These are phyloP conservation scores for Neopipo cinnamomea DNA, from an alignment of 2,113 vertebrate genomes.

Conservation along the genomic window DNA sequence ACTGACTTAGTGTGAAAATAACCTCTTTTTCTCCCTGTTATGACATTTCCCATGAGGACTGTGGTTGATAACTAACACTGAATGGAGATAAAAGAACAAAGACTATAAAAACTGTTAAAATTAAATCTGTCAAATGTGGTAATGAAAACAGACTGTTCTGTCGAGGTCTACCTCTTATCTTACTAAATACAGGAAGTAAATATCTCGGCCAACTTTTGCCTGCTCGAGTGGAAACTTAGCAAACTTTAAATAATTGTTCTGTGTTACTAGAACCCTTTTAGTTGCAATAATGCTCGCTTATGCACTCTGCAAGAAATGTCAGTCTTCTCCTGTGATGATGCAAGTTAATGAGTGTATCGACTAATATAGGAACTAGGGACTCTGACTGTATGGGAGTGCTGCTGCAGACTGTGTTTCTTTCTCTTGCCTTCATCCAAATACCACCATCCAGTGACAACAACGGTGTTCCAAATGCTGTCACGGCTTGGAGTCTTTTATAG, in stretches of 20 bases:
- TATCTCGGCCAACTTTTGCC: neutral
- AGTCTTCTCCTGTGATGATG: neutral
- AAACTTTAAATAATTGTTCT: neutral
- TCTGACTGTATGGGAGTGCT: neutral
- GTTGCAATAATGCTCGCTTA: neutral
- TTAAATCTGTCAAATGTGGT: conserved; percentile 1
- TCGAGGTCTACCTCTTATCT: neutral
- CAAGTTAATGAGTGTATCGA: neutral
- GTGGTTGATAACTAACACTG: neutral
- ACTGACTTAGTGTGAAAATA: neutral
- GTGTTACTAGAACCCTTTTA: neutral
- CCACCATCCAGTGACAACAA: neutral
- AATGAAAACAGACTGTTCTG: conserved; percentile 20
- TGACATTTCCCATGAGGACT: neutral
- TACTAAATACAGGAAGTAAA: conserved; percentile 5
- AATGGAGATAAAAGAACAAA: conserved; percentile 32
- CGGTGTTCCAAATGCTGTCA: neutral
- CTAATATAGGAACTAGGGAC: neutral
- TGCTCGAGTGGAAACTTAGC: neutral
- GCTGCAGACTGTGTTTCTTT: neutral
- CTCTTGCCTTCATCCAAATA: neutral
- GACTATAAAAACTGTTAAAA: conserved; percentile 47
- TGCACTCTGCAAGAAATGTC: neutral
- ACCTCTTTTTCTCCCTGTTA: neutral
- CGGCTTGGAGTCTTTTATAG: neutral